Base-by-base conservation (phyloP, 2,113 vertebrate genomes). In the Prochilodus magdalenae region DNA sequence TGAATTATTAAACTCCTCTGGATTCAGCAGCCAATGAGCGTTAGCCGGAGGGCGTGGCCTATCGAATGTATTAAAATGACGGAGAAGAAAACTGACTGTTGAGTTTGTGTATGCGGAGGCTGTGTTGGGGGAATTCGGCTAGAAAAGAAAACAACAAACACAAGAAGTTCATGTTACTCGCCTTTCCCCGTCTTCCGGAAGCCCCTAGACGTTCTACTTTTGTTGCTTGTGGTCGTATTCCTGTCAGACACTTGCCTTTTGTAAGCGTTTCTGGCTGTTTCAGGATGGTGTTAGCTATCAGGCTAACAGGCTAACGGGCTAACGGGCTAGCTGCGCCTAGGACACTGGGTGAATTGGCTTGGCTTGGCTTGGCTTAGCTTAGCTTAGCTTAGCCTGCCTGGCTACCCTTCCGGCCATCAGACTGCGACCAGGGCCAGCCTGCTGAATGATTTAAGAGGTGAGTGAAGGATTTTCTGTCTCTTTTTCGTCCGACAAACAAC, bases 1-100 rank as follows among this genome's bases (percentile, higher is more conserved):
- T 85, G 55, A 88, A 91, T 82, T 79, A 75, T 85, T 88, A 86
- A 91, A 87, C 63, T 83, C 70, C 76, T 74, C 33, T 33, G 36
- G 79, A 0, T 79, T 57, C 27, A 24, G 15, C 73, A 83, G 86
- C 90, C 90, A 93, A 93, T 91, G 70, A 83, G 29, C 73, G 71
- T 10, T 13, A 18, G 8, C 77, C 26, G 78, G 83, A 1, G 83
- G 89, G 91, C 89, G 88, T 88, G 86, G 86, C 76, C 44, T 62
- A 76, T 65, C 83, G 84, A 85, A 86, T 88, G 83, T 84, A 78
- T 79, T 81, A 73, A 89, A 77, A 85, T 85, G 86, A 93, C 91
- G 91, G 87, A 86, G 86, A 79, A 72, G 87, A 87, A 84, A 79
- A 70, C 67, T 76, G 75, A 88, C 75, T 82, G 79, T 82, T 83